Conservation (phyloP, 2,113 vertebrate genomes). For the Microtus pennsylvanicus region DNA sequence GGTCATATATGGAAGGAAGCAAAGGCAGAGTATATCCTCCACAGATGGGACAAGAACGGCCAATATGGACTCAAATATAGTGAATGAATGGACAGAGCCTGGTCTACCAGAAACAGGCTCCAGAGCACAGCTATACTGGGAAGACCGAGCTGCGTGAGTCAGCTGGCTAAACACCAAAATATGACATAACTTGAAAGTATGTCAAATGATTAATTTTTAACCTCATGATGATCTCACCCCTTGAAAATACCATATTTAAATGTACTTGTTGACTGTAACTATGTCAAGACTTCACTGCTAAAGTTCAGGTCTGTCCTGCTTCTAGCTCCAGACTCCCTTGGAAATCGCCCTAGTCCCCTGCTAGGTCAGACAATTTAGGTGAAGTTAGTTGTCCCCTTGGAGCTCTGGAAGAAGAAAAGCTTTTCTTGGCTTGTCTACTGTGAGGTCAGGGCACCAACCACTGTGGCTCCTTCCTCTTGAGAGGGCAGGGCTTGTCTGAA, state of each 20-base stretch:
- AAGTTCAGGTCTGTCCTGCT: neutral
- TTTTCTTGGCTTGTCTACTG: neutral
- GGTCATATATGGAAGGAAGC: neutral
- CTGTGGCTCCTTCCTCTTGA: neutral
- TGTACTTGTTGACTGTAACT: neutral
- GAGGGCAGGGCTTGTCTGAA: neutral
- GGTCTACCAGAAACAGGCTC: neutral
- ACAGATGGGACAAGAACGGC: neutral
- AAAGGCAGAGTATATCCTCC: neutral
- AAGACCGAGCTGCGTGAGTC: neutral
- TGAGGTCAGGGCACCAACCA: neutral
- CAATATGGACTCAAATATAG: neutral
- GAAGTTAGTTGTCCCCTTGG: neutral
- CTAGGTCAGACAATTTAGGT: neutral
- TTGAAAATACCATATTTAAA: neutral
- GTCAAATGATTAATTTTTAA: neutral
- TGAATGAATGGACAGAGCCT: neutral
- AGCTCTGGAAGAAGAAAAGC: neutral
- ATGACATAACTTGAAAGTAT: neutral
- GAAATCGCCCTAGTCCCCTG: neutral
- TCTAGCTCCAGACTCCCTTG: neutral
- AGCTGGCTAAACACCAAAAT: neutral
- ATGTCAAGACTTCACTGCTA: neutral
- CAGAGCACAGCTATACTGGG: neutral
- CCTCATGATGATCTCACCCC: neutral